phyloP scores from a whole-genome alignment of 2,888 invertebrate genomes.

The Baronia brevicornis region DNA sequence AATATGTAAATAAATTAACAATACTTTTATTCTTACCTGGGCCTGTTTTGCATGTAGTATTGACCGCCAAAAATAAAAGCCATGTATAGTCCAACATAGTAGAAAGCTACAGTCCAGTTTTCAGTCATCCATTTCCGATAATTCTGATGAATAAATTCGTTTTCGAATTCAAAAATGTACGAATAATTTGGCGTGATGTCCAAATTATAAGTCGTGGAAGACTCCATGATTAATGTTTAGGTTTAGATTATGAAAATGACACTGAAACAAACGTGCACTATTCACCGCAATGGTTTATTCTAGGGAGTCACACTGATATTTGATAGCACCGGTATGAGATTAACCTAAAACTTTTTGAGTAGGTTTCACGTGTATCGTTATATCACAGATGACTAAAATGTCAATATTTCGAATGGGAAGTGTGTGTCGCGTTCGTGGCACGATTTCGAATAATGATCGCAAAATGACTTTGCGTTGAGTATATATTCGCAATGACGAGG shows the following conservation, averaged over 20 bases:
- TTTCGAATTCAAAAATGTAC: conserved; percentile 96
- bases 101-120: conserved; percentile 96
- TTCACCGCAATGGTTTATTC: conserved; percentile 26
- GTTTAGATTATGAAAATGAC: conserved; percentile 29
- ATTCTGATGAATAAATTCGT: conserved; percentile 91
- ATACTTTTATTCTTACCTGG: conserved; percentile 82
- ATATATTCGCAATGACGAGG: conserved; percentile 59
- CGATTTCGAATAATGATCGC: conserved; percentile 48
- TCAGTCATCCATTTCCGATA: conserved; percentile 96
- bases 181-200: conserved; percentile 89
- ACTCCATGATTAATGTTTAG: conserved; percentile 41
- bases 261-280: conserved; percentile 33
- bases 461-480: conserved; percentile 47
- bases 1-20: no score
- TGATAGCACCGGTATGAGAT: conserved; percentile 58
- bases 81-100: conserved; percentile 93
- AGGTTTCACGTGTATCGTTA: conserved; percentile 50
- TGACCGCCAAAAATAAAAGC: conserved; percentile 95
- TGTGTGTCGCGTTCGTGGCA: conserved; percentile 46
- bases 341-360: conserved; percentile 59
- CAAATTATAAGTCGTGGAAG: conserved; percentile 69
- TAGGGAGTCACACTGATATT: conserved; percentile 53
- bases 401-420: conserved; percentile 47
- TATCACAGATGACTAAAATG: conserved; percentile 67
- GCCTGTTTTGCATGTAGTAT: conserved; percentile 93